Conservation (phyloP, 2,888 invertebrate genomes). For the Platycheirus albimanus region DNA sequence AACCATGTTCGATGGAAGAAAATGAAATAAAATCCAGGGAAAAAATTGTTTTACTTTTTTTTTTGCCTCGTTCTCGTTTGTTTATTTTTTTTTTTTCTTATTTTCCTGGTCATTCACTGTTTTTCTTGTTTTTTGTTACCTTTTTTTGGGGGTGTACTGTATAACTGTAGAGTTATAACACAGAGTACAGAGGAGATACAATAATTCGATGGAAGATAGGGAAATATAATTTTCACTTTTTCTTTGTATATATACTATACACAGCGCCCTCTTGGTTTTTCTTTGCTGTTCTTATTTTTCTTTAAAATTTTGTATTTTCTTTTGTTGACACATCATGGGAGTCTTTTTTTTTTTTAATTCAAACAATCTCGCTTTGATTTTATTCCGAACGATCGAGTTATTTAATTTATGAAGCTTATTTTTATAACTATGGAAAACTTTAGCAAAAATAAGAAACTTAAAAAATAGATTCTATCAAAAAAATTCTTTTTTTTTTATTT, state of each 20-base stretch:
- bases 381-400: not conserved
- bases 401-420: slow-evolving; percentile 5
- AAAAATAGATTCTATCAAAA: slow-evolving; percentile 37
- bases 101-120: slow-evolving; percentile 58
- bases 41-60: not conserved
- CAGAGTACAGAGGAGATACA: slow-evolving; percentile 27
- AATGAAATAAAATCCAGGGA: slow-evolving; percentile 8
- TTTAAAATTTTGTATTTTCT: slow-evolving; percentile 22
- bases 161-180: too few relatives aligned
- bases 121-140: slow-evolving; percentile 42
- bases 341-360: not conserved
- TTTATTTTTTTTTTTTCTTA: slow-evolving; percentile 25
- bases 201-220: slow-evolving; percentile 39
- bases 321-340: slow-evolving; percentile 36
- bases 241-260: slow-evolving; percentile 49
- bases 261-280: slow-evolving; percentile 65
- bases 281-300: slow-evolving; percentile 24
- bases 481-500: too few relatives aligned
- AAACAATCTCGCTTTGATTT: not conserved
- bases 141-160: slow-evolving; percentile 38
- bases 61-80: slow-evolving; percentile 22
- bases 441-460: slow-evolving; percentile 26
- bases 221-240: slow-evolving; percentile 64
- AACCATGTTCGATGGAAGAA: slow-evolving; percentile 21
- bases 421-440: slow-evolving; percentile 25